Conservation (phyloP, 1,140 invertebrate species). For the Penaeus chinensis region DNA sequence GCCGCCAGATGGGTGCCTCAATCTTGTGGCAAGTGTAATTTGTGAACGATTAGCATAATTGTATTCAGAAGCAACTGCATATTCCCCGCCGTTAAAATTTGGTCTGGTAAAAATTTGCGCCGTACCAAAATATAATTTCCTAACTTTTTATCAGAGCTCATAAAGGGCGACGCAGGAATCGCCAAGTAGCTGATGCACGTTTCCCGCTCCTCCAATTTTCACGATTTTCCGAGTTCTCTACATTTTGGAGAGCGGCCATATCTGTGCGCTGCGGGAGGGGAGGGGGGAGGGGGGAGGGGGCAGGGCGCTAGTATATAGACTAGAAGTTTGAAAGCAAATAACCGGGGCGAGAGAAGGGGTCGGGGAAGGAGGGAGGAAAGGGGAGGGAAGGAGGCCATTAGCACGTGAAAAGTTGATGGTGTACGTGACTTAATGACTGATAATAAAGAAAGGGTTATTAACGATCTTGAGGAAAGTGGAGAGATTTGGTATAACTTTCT, state of each 20-base stretch:
- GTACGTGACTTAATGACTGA: too few species aligned
- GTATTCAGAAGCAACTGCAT: conserved; percentile 22
- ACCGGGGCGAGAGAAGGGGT: too few species aligned
- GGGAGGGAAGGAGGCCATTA: too few species aligned
- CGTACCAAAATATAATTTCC: conserved; percentile 49
- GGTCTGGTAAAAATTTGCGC: conserved; percentile 33
- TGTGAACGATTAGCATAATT: conserved; percentile 55
- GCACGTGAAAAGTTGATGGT: too few species aligned
- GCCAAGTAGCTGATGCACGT: conserved; percentile 37
- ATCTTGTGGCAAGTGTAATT: conserved; percentile 53
- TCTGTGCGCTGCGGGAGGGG: neutral
- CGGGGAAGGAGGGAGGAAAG: too few species aligned
- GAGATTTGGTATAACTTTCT: too few species aligned
- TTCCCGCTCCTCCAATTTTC: conserved; percentile 38
- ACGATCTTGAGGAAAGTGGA: too few species aligned
- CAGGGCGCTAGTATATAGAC: too few species aligned
- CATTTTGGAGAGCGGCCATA: conserved; percentile 25
- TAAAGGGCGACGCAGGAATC: conserved; percentile 51
- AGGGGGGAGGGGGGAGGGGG: too few species aligned
- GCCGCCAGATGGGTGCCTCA: conserved; percentile 17
- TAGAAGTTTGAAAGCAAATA: too few species aligned
- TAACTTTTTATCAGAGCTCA: conserved; percentile 59
- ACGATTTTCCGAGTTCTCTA: conserved; percentile 22
- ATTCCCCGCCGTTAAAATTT: conserved; percentile 29
- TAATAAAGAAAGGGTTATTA: too few species aligned